These are phyloP conservation scores for Apodemus agrarius DNA, from an alignment of 2,797 vertebrate genomes.

Conservation along the genomic window DNA sequence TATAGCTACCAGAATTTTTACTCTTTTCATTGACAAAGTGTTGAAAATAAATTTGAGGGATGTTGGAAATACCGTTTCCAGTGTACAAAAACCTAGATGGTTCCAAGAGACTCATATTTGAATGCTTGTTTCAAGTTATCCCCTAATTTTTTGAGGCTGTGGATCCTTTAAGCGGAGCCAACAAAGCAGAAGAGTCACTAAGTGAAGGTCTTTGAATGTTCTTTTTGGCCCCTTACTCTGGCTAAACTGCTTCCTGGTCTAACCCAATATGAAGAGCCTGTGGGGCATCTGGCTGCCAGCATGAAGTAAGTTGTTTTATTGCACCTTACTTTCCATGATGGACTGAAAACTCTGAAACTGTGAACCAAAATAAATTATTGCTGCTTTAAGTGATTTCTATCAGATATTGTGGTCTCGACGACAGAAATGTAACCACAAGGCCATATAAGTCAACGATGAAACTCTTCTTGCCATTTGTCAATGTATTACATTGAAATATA, in stretches of 20 bases:
- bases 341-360: neutral
- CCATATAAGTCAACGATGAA: neutral
- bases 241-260: neutral
- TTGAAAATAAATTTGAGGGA: neutral
- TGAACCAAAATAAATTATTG: neutral
- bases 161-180: neutral
- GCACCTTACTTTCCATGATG: neutral
- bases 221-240: neutral
- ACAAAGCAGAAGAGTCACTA: neutral
- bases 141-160: neutral
- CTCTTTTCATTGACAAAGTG: constrained; percentile 14
- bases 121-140: neutral
- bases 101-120: neutral
- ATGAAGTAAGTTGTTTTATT: neutral
- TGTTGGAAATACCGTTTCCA: neutral
- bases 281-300: neutral
- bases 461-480: neutral
- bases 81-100: neutral
- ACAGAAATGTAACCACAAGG: neutral
- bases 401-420: neutral
- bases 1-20: neutral
- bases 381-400: neutral
- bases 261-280: neutral
- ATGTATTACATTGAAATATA: neutral
- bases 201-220: neutral